Base-by-base conservation (phyloP, 2,888 invertebrate genomes). In the Sesamia inferens region DNA sequence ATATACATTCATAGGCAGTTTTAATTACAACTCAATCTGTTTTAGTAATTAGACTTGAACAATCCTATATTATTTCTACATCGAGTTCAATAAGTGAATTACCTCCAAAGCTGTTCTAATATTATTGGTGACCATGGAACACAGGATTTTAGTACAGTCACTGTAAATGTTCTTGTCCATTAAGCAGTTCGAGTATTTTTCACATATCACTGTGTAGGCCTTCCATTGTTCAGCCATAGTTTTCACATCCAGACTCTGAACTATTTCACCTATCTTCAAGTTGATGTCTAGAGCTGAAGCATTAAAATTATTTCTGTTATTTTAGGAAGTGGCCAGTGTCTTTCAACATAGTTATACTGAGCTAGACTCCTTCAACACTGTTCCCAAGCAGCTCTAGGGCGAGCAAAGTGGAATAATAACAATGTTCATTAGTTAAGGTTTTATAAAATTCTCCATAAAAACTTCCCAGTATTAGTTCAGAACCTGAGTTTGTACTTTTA, bases 171-270 rank as follows among this genome's bases (percentile, higher is more conserved):
- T 82, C 78, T 89, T 91, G 62, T 95, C 91, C 59, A 85, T 85
- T 31, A 97, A 85, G 71, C 85, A 83, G 10, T 72, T 83, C 0
- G 92, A 91, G 90, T 97, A 94, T 87, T 96, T 96, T 61, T 96
- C 95, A 88, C 95, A 94, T 42, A 97, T 89, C 47, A 89, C 82
- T 8, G 92, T 93, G 82, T 93, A 96, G 0, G 93, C 95, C 83
- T 97, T 97, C 97, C 97, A 97, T 82, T 96, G 96, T 67, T 96
- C 96, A 0, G 96, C 96, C 94, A 96, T 94, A 0, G 96, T 95
- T 85, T 96, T 97, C 0, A 96, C 92, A 88, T 97, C 97, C 64
- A 97, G 88, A 4, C 90, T 90, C 63, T 95, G 93, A 2, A 96
- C 94, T 55, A 96, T 89, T 81, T 95, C 93, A 8, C 96, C 96